Evolutionary conservation across 1,140 invertebrate genomes (phyloP), one percentile per base, ranked within the genome.

Genomic region (Ceratosolen solmsi): DNA sequence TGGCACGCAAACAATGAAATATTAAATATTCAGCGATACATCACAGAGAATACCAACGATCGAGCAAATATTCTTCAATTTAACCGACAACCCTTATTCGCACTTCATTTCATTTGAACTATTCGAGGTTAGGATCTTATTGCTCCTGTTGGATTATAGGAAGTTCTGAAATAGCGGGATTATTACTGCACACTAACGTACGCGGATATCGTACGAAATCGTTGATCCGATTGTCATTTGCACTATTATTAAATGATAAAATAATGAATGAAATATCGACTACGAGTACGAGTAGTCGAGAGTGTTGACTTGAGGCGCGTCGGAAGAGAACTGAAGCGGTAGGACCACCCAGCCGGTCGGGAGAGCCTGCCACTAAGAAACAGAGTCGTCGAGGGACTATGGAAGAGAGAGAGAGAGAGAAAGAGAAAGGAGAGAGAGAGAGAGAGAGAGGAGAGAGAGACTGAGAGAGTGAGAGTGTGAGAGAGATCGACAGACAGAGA

Each of bases 241-340:
- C 70, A 49, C 41, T 49, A n/a, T 49, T 27, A 71, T 49, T 49
- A 71, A 30, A 49, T 30, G 41, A 33, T 49, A 20, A 71, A 71
- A 49, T 49, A 71, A 27, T 71, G n/a, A 27, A 71, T 41, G 11
- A 49, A 49, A 49, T 71, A 33, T 77, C 51, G 36, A 41, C 38
- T 51, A 63, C 3, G 33, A 60, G 82, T 41, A 51, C 85, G 86
- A 84, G 88, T 89, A 27, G 71, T 85, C 8, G 9, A 86, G 86
- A 89, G 89, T 92, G 89, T 89, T 91, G 87, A 89, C 91, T 90
- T 90, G 88, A 90, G 87, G 89, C 91, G 91, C 90, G 91, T 90
- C 90, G 88, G 88, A 89, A 89, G 87, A 90, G 89, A 91, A 92
- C 91, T 92, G 90, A 92, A 90, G 89, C 90, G 86, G 90, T 91